Evolutionary conservation across 1,140 invertebrate genomes (phyloP), one percentile per base, ranked within the genome.

Genomic region (Habropoda laboriosa): DNA sequence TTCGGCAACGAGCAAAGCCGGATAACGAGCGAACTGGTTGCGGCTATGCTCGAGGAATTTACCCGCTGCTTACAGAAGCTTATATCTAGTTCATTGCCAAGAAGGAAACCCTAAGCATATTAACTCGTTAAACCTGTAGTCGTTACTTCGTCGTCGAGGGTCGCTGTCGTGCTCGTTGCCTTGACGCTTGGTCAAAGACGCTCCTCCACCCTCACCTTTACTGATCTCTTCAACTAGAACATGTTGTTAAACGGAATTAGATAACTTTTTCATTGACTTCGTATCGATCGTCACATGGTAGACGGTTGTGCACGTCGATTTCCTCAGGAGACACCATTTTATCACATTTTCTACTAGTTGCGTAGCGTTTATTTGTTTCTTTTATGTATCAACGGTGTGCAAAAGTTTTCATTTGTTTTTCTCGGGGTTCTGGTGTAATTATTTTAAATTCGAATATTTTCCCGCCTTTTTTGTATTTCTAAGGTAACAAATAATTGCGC

Each of bases 61-160:
- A 89, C 81, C 83, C 79, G 81, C 86, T 89, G 85, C 86, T 91
- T 88, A 90, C 89, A 86, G 86, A 88, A 77, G 88, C 90, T 90
- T 91, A 89, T 90, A 92, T 92, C 90, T 92, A 92, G 91, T 92
- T 92, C 91, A 93, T 92, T 92, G 92, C 92, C 92, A 92, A 93
- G 90, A 89, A 87, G 82, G 92, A 93, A 93, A 92, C 92, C 92
- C 88, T 92, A 93, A 93, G 88, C 88, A 88, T 88, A 92, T 92
- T 91, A 92, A 88, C 86, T 72, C 83, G 81, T 80, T 87, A 90
- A 86, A 89, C 82, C 86, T 67, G 58, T 81, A 78, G 70, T 70
- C 81, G 81, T 82, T 87, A 64, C 74, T 86, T 84, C 61, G 80
- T 86, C 85, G 74, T 86, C 79, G 87, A 90, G 87, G 83, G 78